phyloP scores from a whole-genome alignment of 2,888 invertebrate genomes.

The Coenonympha arcania region DNA sequence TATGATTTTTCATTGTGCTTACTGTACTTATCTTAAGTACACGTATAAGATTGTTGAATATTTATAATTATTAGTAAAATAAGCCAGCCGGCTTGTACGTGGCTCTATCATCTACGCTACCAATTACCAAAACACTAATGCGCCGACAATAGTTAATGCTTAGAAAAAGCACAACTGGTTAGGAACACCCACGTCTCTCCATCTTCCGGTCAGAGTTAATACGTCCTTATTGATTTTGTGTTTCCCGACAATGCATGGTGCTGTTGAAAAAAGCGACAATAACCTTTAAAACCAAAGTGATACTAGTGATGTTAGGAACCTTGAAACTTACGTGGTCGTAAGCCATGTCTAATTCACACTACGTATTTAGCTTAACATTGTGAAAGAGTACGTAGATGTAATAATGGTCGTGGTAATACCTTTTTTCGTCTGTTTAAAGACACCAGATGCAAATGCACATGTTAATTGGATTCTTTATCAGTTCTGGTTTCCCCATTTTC shows the following conservation, averaged over 20 bases:
- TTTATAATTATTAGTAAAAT: neutral
- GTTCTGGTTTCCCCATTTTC: constrained; percentile 60
- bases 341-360: constrained; percentile 64
- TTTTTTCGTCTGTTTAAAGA: constrained; percentile 65
- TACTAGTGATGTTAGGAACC: constrained; percentile 33
- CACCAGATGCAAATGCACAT: constrained; percentile 47
- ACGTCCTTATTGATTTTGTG: constrained; percentile 64
- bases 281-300: constrained; percentile 39
- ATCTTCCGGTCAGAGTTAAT: constrained; percentile 64
- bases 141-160: constrained; percentile 50
- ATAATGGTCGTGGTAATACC: constrained; percentile 67
- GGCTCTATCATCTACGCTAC: constrained; percentile 37
- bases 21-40: neutral
- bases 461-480: constrained; percentile 70
- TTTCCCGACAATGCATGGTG: constrained; percentile 42
- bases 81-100: constrained; percentile 16
- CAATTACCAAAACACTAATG: constrained; percentile 56
- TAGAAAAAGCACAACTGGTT: constrained; percentile 52
- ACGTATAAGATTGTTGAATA: neutral
- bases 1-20: neutral
- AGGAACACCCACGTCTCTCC: constrained; percentile 68
- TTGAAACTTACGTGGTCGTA: constrained; percentile 35
- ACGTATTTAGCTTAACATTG: constrained; percentile 68
- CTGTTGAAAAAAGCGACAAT: constrained; percentile 42
- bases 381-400: constrained; percentile 66